These are phyloP conservation scores for Lepidurus arcticus DNA, from an alignment of 1,140 invertebrate species.

Conservation along the genomic window DNA sequence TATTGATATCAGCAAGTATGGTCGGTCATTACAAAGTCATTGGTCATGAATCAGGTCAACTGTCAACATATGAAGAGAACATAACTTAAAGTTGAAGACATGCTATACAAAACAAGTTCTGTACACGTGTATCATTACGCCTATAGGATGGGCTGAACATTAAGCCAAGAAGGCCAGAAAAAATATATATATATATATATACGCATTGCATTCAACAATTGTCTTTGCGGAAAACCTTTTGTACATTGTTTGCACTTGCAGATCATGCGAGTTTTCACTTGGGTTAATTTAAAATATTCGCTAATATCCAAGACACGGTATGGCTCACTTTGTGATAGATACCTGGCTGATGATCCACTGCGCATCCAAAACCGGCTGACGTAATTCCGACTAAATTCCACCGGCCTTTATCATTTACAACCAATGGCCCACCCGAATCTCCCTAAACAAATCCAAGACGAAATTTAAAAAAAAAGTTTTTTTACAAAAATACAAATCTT, in stretches of 20 bases:
- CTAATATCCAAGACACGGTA: constrained; percentile 63
- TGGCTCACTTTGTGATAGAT: constrained; percentile 72
- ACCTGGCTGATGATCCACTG: constrained; percentile 76
- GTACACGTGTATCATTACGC: background rate
- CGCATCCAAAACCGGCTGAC: constrained; percentile 77
- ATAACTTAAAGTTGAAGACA: background rate
- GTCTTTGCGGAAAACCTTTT: background rate
- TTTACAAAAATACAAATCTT: background rate
- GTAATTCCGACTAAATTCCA: constrained; percentile 79
- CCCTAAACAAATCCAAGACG: constrained; percentile 50
- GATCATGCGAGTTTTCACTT: no score
- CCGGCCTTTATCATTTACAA: constrained; percentile 56
- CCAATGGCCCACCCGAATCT: constrained; percentile 75
- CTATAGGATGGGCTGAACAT: background rate
- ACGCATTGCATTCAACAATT: no score
- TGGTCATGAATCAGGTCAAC: constrained; percentile 2
- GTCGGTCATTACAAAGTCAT: background rate
- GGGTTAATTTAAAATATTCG: constrained; percentile 40
- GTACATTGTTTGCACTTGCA: background rate
- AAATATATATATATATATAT: no score
- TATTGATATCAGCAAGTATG: background rate
- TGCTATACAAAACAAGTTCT: background rate
- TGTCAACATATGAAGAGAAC: background rate
- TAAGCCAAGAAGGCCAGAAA: no score
- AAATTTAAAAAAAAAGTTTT: constrained; percentile 28